Evolutionary conservation across 2,113 vertebrate species (phyloP), one percentile per base, ranked within the genome.

Genomic region (Brachirus orientalis): DNA sequence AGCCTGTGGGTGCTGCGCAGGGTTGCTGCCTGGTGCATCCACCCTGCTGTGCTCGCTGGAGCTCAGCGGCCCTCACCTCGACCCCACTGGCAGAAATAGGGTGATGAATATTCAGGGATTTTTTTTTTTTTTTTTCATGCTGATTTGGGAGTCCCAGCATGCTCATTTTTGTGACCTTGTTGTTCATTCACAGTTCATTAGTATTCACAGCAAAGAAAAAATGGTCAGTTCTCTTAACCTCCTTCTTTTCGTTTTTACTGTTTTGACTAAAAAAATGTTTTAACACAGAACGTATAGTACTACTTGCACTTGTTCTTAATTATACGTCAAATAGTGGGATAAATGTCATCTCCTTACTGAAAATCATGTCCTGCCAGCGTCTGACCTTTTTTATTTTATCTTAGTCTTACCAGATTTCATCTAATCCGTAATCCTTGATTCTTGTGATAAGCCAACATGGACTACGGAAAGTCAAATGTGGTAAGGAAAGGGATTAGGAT

Each of bases 51-150:
- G 56, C 22, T 28, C 28, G 37, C 11, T n/a, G 41, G 46, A 28
- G 57, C 61, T 37, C 7, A 45, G 38, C 40, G 10, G 57, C 48
- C 37, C 48, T 68, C 40, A 33, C 35, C 54, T 40, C 8, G 12
- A 59, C 79, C 50, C 62, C 12, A 8, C 50, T 48, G 63, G 43
- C 46, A 13, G 60, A 55, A 16, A 3, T 2, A n/a, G n/a, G n/a
- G 7, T 37, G 53, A 69, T 77, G 46, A 71, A 86, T 76, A 77
- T 77, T 77, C 72, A 77, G n/a, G 67, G 45, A 4, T 58, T 56
- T 69, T 46, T 72, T 63, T 37, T 28, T 28, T 28, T 4, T 28
- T 28, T 28, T 28, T 28, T 46, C 37, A 20, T 68, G 53, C 63
- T 43, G 56, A 56, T 69, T 63, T 45, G 47, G 20, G 35, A 36